Conservation (phyloP, 2,113 vertebrate genomes). For the Loxodonta africana region DNA sequence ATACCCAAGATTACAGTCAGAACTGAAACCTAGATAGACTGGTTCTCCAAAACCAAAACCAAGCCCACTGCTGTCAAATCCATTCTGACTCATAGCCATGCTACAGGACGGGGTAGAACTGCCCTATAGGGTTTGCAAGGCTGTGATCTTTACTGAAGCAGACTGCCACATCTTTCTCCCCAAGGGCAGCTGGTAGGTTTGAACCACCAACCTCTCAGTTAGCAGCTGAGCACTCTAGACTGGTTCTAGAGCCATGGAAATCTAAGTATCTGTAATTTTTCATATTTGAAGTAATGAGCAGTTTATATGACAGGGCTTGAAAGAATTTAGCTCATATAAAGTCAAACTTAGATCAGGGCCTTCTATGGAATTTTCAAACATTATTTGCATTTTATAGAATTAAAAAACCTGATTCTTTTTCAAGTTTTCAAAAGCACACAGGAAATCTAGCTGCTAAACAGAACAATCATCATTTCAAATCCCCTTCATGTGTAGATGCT, state of each 20-base stretch:
- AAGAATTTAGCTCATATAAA: conserved; percentile 58
- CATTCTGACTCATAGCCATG: no score
- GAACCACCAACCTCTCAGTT: no score
- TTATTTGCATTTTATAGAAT: conserved; percentile 20
- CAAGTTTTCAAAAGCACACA: conserved; percentile 15
- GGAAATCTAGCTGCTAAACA: conserved; percentile 5
- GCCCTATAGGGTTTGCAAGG: no score
- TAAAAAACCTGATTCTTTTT: neutral
- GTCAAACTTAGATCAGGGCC: neutral
- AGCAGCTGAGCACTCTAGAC: no score
- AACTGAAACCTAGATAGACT: neutral
- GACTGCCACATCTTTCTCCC: no score
- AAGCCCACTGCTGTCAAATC: no score
- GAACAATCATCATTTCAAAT: conserved; percentile 26
- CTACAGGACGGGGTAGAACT: no score
- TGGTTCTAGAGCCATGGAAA: conserved; percentile 24
- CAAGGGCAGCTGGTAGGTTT: no score
- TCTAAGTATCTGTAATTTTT: conserved; percentile 2
- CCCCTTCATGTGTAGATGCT: neutral
- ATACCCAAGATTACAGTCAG: neutral
- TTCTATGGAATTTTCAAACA: conserved; percentile 38
- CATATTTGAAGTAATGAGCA: conserved; percentile 20
- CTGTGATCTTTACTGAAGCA: no score
- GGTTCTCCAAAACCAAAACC: no score
- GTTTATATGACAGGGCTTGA: conserved; percentile 20